Evolutionary conservation across 1,140 invertebrate species (phyloP).

Genomic region (Pseudoatta argentina): DNA sequence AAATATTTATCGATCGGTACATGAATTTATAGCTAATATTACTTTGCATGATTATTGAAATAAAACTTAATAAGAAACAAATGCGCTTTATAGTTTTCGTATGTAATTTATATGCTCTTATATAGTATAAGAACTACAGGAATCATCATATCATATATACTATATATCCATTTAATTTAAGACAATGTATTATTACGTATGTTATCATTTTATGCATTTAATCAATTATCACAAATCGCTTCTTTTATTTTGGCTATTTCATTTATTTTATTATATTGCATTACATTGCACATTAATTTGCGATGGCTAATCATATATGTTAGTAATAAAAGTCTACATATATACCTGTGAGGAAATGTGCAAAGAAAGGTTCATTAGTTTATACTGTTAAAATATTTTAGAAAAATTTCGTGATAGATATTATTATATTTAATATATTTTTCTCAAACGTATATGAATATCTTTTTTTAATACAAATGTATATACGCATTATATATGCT

Average conservation of each 20-base stretch:
- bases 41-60: slow-evolving; percentile 67
- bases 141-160: neutral
- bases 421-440: slow-evolving; percentile 11
- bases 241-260: slow-evolving; percentile 58
- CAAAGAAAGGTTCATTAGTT: neutral
- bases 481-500: neutral
- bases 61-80: slow-evolving; percentile 60
- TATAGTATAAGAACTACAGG: neutral
- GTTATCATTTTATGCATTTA: slow-evolving; percentile 22
- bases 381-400: neutral
- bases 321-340: neutral
- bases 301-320: neutral
- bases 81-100: neutral
- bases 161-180: neutral
- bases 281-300: slow-evolving; percentile 48
- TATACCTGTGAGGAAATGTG: neutral
- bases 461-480: neutral
- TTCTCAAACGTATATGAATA: neutral
- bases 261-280: slow-evolving; percentile 59
- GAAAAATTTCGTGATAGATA: neutral
- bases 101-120: slow-evolving; percentile 16
- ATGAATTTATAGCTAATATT: slow-evolving; percentile 70
- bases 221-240: slow-evolving; percentile 59
- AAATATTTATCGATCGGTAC: slow-evolving; percentile 75
- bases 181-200: neutral